Base-by-base conservation (phyloP, 2,888 invertebrate species). In the Xiphydria camelus region DNA sequence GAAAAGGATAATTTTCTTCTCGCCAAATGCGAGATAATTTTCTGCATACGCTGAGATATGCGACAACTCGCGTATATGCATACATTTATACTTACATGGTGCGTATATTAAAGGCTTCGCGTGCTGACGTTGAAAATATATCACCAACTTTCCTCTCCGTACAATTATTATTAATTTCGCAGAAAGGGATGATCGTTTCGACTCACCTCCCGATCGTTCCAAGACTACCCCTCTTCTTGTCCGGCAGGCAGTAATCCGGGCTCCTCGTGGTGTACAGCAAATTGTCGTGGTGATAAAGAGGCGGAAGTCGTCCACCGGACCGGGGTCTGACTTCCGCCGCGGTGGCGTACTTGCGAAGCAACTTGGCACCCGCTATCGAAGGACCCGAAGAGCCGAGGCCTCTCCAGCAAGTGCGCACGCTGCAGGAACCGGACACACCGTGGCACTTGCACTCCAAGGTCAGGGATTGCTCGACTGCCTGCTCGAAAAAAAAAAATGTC, bases 341-440 rank as follows among this genome's bases (percentile, higher is more conserved):
- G 37, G 79, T 79, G 3, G 81, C 78, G 67, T 84, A 85, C 52
- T 83, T 77, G 64, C 82, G 75, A 73, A 83, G 78, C 69, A 85
- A 74, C 67, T 79, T 76, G 20, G 75, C 74, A 1, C 81, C 85
- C 2, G 75, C 70, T 46, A 84, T 78, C 1, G 82, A 77, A 3
- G 88, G 85, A 22, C 70, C 71, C 2, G 63, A 57, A 2, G 70
- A 61, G 5, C 73, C 73, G 57, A 90, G 75, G 1, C 88, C 83
- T 58, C 84, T 82, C 89, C 90, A 91, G 70, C 90, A 91, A 26
- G 89, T 90, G 68, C 87, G 86, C 60, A 90, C 85, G 57, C 86
- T 88, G 73, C 90, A 90, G 38, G 90, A 89, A 0, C 89, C 89
- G 9, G 89, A 89, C 44, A 91, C 89, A 23, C 91, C 91, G 77